These are phyloP conservation scores for Pao palembangensis DNA, from an alignment of 2,113 vertebrate genomes.

Conservation along the genomic window DNA sequence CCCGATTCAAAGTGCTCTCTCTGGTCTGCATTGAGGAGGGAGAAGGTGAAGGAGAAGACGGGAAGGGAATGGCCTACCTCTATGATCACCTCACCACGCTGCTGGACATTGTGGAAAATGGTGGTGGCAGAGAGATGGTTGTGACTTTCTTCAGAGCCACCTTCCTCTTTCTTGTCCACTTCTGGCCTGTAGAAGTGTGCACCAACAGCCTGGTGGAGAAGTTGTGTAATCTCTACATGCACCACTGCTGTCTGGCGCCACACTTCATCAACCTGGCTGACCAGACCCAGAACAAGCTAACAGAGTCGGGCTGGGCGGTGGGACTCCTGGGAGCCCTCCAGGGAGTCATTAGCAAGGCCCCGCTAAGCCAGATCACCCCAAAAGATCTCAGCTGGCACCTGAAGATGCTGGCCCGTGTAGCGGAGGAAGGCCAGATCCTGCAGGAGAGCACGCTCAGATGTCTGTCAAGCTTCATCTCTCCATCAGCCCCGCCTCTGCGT, in stretches of 20 bases:
- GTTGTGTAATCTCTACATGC: conserved; percentile 75
- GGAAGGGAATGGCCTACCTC: conserved; percentile 70
- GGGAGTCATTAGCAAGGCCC: conserved; percentile 61
- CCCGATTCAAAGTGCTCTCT: conserved; percentile 78
- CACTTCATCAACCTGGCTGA: conserved; percentile 81
- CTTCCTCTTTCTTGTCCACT: conserved; percentile 78
- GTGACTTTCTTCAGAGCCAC: conserved; percentile 79
- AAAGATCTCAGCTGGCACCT: conserved; percentile 78
- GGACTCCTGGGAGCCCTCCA: conserved; percentile 70
- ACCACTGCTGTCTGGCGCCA: conserved; percentile 74
- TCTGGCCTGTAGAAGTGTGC: conserved; percentile 62
- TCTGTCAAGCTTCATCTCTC: conserved; percentile 61
- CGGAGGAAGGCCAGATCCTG: conserved; percentile 66
- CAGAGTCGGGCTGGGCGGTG: conserved; percentile 67
- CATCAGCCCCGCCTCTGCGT: conserved; percentile 59
- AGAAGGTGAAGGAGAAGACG: conserved; percentile 64
- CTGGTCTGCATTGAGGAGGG: conserved; percentile 79
- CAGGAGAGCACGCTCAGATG: conserved; percentile 70
- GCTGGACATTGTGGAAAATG: conserved; percentile 68
- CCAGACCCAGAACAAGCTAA: conserved; percentile 61
- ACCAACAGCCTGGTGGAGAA: conserved; percentile 56
- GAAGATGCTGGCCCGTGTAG: conserved; percentile 76
- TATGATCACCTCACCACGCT: conserved; percentile 75
- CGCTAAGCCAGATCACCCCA: conserved; percentile 28
- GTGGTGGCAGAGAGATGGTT: conserved; percentile 56